Base-by-base conservation (phyloP, 1,140 invertebrate genomes). In the Zaprionus taronus region DNA sequence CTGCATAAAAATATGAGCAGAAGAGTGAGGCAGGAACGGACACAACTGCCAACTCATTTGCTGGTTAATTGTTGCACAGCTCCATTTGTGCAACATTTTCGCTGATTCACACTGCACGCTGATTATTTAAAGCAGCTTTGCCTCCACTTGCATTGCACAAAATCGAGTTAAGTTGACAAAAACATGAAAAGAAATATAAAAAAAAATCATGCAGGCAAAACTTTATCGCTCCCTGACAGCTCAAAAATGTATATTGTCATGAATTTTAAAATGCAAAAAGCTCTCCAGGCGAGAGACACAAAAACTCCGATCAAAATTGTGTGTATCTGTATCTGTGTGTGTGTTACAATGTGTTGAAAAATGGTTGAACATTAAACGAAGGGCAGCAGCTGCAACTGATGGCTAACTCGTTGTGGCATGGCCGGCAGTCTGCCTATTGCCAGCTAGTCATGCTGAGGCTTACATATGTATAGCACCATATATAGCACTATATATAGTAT, bases 81-180 rank as follows among this genome's bases (percentile, higher is more conserved):
- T 56, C 49, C 31, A 34, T 11, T 34, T 34, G 20, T 38, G 60
- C 53, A 60, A 22, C 57, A 28, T 44, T 72, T 66, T 20, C 15
- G 15, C 28, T 28, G 12, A 55, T 41, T 56, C 28, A 38, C 36
- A 49, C 24, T 31, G 12, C 12, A 7, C n/a, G 24, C 57, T 72
- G 51, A 55, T 73, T 73, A 53, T 73, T 77, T 72, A n/a, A 63
- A 72, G 63, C 75, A 63, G 63, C 74, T 67, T 72, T 57, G 26
- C n/a, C 12, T 15, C 11, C 15, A 55, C 15, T 31, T 11, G 0
- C 9, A 5, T 49, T 17, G 60, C 15, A n/a, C 38, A 24, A 53
- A 64, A 71, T 72, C 61, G 49, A 57, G 58, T 73, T 63, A 62
- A 51, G 36, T 63, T 51, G 17, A 22, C 31, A 72, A 58, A 55